Conservation (phyloP, 2,797 vertebrate species). For the Manis crassicaudata region DNA sequence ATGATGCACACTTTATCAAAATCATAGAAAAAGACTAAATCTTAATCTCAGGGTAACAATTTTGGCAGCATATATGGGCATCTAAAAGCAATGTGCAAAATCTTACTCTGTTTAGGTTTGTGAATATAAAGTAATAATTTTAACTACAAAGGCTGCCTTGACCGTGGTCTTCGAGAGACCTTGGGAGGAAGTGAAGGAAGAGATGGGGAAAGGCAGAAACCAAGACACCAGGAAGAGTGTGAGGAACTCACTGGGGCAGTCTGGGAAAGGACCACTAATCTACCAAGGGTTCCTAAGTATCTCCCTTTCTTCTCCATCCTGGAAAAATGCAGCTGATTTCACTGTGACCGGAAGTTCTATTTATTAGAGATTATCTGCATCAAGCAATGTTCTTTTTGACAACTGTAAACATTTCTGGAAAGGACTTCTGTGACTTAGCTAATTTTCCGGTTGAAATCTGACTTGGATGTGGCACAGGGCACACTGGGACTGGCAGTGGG, state of each 20-base stretch:
- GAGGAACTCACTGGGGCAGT: neutral
- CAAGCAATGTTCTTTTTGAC: neutral
- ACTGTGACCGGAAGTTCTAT: neutral
- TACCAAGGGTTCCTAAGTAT: neutral
- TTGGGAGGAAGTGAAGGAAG: neutral
- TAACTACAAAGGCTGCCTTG: neutral
- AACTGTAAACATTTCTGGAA: neutral
- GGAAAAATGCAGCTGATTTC: neutral
- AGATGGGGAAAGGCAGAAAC: neutral
- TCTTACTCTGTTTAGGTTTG: neutral
- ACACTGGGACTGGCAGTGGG: neutral
- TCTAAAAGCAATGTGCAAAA: neutral
- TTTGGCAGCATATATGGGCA: neutral
- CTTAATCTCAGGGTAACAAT: neutral
- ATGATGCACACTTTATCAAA: neutral
- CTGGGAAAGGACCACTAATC: neutral
- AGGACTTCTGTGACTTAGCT: neutral
- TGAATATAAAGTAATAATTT: neutral
- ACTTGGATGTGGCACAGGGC: neutral
- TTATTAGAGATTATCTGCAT: neutral
- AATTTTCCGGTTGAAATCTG: conserved; percentile 9
- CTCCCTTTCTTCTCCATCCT: neutral
- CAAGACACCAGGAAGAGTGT: neutral
- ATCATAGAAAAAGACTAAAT: neutral
- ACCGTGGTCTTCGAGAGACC: neutral